Percentiles rank a stretch among this genome's conserved stretches.
Evolutionary conservation across 2,113 vertebrate species (phyloP).

Genomic region (Crotalus tigris): DNA sequence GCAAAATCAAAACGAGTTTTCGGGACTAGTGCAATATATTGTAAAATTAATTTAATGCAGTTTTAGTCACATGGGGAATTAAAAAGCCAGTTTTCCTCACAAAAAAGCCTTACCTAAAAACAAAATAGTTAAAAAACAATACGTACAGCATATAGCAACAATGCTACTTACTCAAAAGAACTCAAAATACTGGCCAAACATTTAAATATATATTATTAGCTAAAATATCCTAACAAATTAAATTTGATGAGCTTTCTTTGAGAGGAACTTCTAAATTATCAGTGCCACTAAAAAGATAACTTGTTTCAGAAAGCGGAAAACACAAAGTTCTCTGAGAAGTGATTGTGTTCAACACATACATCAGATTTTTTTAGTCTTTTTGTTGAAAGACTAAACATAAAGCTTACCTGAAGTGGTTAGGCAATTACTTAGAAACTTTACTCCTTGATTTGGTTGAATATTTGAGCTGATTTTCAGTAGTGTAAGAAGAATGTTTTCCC

Average conservation of each 20-base stretch:
- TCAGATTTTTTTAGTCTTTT: background rate
- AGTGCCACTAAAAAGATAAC: background rate
- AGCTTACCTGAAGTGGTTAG: background rate
- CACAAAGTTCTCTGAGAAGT: background rate
- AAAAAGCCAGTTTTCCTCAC: background rate
- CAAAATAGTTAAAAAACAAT: background rate
- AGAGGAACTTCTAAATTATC: background rate
- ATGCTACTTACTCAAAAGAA: background rate
- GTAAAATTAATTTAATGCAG: background rate
- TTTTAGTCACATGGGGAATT: background rate
- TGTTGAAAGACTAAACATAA: background rate
- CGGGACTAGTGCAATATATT: background rate
- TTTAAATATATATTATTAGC: background rate
- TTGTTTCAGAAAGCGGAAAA: background rate
- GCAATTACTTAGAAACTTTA: background rate
- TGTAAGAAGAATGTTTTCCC: background rate
- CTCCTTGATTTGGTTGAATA: background rate
- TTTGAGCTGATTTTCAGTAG: background rate
- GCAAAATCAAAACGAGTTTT: background rate
- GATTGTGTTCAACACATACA: background rate
- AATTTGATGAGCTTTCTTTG: background rate
- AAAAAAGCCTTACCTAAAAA: background rate
- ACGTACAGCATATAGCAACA: background rate
- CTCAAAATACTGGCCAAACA: background rate
- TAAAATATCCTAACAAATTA: no score